Conservation (phyloP, 2,888 invertebrate genomes). For the Euclidia mi region DNA sequence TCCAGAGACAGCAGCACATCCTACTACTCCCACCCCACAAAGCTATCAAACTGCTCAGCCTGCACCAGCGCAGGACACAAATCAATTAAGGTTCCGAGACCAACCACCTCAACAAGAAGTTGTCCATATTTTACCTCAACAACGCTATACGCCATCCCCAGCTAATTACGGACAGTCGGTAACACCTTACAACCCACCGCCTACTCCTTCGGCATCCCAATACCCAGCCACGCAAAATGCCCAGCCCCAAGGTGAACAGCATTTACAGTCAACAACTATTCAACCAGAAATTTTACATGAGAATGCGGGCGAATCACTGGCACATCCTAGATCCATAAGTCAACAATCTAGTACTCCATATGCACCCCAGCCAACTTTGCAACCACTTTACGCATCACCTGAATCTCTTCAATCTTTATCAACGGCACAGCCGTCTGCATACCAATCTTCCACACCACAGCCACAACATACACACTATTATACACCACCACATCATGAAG, state of each 20-base stretch:
- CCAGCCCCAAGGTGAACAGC: constrained; percentile 32
- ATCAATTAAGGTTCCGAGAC: constrained; percentile 9
- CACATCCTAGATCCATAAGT: constrained; percentile 4
- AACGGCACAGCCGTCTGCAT: constrained; percentile 3
- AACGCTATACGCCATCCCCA: constrained; percentile 15
- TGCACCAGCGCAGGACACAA: constrained; percentile 4
- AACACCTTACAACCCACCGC: constrained; percentile 17
- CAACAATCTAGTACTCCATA: constrained; percentile 4
- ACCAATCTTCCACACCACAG: constrained; percentile 9
- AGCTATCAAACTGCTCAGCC: too few relatives aligned
- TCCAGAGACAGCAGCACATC: neutral
- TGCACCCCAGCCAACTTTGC: neutral
- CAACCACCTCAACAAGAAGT: constrained; percentile 4
- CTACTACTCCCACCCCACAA: neutral
- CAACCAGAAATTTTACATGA: constrained; percentile 26
- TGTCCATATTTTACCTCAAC: constrained; percentile 4
- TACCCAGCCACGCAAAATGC: constrained; percentile 23
- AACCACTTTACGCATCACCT: too few relatives aligned
- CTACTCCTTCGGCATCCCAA: constrained; percentile 20
- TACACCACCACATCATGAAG: neutral
- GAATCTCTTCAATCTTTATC: constrained; percentile 9
- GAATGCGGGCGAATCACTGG: neutral
- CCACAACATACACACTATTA: too few relatives aligned
- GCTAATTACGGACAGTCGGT: constrained; percentile 23
- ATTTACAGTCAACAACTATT: constrained; percentile 39